Base-by-base conservation (phyloP, 2,888 invertebrate species). In the Pilophorus perplexus region DNA sequence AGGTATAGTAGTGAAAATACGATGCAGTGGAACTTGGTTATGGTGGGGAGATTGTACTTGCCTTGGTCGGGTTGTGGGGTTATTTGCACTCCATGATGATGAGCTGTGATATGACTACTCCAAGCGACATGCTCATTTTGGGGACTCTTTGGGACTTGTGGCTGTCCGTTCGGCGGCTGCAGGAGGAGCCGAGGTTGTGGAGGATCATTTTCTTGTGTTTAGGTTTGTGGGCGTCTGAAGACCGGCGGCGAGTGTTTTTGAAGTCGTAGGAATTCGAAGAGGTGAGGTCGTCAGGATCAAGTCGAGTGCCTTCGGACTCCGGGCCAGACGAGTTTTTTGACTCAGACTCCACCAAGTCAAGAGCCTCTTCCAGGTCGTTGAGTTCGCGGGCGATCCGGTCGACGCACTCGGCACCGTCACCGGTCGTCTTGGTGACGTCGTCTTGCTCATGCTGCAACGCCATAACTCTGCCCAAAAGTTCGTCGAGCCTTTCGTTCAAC, bases 401-500 rank as follows among this genome's bases (percentile, higher is more conserved):
- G 2, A 55, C 10, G 8, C 22, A n/a, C 14, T 14, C 12, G 16
- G 14, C 14, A 25, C 23, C 22, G 14, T 59, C 59, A 20, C 25
- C 22, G 2, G 28, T 20, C 3, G n/a, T 22, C 14, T 16, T 40
- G 59, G 25, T 59, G 23, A 59, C 23, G 16, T 25, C 59, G 25
- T 59, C 40, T 33, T 59, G 59, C 18, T 59, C 59, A 8, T 59
- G 59, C 16, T 59, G 42, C 10, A 59, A 20, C 3, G 42, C 44
- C 40, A 59, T 59, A 14, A 59, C 40, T 40, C 40, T 16, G 2
- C 40, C 18, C 6, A 59, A 22, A 16, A 59, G 59, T 8, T 40
- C 59, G 59, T 59, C 40, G 25, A 59, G n/a, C 16, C 59, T 27
- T 8, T 59, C 59, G 59, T 44, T 33, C 40, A 44, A 10, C 59